Base-by-base conservation (phyloP, 2,797 vertebrate species). In the Menidia menidia region DNA sequence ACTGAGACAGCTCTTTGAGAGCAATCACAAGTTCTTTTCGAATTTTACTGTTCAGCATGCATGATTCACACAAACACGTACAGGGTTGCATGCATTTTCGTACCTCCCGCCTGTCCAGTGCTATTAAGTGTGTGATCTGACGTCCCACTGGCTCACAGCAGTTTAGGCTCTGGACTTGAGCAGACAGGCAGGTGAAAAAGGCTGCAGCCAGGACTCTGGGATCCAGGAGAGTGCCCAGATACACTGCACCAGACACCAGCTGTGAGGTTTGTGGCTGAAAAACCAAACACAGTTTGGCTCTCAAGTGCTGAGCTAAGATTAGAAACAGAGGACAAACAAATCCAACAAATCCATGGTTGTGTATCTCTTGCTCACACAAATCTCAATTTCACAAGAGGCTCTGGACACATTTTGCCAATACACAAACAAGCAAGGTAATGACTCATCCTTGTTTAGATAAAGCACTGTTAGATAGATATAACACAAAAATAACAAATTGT, bases 251-350 rank as follows among this genome's bases (percentile, higher is more conserved):
- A 75, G 58, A 87, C 64, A 84, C 53, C 85, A 83, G 79, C 80
- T 87, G 77, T 82, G 86, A 82, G 74, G 76, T 83, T 88, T 89
- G 85, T 71, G 81, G 73, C 72, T 59, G 63, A 70, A 80, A 82
- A 80, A 44, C 51, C 71, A 68, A 81, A 77, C 63, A 70, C 59
- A 58, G 73, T 77, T 75, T 61, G 66, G 51, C 67, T 80, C 60
- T 53, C 16, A 72, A 68, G 66, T 78, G 57, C 64, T 18, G 64
- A 75, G 58, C 60, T 60, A 65, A 57, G 45, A 65, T 42, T 52
- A 43, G 52, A 77, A 77, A 32, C 52, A 70, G 58, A 60, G 60
- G 45, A 56, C 68, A 78, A 86, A 69, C 75, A 72, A 81, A 73
- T 25, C 25, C 25, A 25, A 25, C 25, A 25, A 25, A 25, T 25